Percentiles rank a stretch among this genome's conserved stretches.
phyloP scores from a whole-genome alignment of 2,797 vertebrate genomes.

The Chromobotia macracanthus region DNA sequence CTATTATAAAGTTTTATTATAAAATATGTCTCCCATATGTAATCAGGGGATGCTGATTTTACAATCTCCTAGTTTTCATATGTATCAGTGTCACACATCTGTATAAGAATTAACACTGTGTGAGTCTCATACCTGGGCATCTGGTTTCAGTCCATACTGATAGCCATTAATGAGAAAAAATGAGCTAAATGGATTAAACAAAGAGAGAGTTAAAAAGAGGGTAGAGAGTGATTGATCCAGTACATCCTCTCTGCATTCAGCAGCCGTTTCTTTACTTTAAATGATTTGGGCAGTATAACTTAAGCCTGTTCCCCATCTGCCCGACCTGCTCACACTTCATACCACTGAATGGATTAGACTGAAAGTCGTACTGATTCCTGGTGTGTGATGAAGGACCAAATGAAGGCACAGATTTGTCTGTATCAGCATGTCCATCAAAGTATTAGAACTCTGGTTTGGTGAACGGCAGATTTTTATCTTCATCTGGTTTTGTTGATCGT shows the following conservation, averaged over 20 bases:
- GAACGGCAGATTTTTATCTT: not conserved
- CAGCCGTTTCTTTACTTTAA: slow-evolving; percentile 16
- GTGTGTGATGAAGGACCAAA: slow-evolving; percentile 14
- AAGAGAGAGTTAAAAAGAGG: not conserved
- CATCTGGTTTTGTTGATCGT: not conserved
- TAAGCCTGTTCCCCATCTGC: slow-evolving; percentile 22
- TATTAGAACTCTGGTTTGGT: not conserved
- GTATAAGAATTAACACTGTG: not conserved
- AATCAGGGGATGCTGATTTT: not conserved
- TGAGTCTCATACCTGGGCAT: not conserved
- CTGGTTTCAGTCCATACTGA: slow-evolving; percentile 2
- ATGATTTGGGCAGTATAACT: slow-evolving; percentile 32
- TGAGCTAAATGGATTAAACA: slow-evolving; percentile 1
- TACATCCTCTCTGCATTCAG: slow-evolving; percentile 12
- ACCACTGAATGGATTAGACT: not conserved
- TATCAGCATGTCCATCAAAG: not conserved
- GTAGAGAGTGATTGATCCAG: slow-evolving; percentile 9
- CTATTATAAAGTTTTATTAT: no score
- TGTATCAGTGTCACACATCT: not conserved
- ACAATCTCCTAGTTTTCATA: not conserved
- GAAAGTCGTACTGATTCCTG: slow-evolving; percentile 3
- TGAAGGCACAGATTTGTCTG: not conserved
- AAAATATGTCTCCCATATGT: no score
- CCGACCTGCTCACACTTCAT: not conserved
- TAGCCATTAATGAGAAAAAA: slow-evolving; percentile 14